Percentiles rank a stretch among this genome's conserved stretches.
These are phyloP conservation scores for Dermochelys coriacea DNA, from an alignment of 2,797 vertebrate species.

Conservation along the genomic window DNA sequence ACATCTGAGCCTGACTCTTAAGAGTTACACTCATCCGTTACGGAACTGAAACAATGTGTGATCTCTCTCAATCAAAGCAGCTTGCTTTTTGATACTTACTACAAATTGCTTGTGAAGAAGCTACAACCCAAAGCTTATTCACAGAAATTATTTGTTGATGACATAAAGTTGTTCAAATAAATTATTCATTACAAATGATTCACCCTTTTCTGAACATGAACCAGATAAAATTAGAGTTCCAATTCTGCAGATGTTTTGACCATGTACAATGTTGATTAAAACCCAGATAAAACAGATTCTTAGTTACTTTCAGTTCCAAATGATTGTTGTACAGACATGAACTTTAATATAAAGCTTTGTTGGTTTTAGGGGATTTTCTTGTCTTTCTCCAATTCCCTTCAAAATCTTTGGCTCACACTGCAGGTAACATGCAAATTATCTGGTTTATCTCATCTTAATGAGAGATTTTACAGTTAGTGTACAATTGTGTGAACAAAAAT, in stretches of 20 bases:
- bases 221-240: neutral
- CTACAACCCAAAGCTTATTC: neutral
- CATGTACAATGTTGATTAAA: neutral
- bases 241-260: neutral
- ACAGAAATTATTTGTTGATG: neutral
- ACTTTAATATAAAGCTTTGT: neutral
- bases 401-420: neutral
- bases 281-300: neutral
- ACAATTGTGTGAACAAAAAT: neutral
- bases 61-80: neutral
- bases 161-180: neutral
- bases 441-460: neutral
- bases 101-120: neutral
- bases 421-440: neutral
- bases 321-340: neutral
- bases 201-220: neutral
- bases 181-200: neutral
- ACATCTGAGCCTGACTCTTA: neutral
- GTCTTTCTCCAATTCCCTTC: neutral
- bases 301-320: neutral
- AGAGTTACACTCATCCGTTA: neutral
- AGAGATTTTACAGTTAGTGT: fast-evolving
- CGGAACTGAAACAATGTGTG: fast-evolving
- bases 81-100: neutral
- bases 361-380: neutral